A percentile compares a stretch with the other conserved stretches of the same genome.
Conservation (phyloP, 2,888 invertebrate species). For the Monochamus alternatus region DNA sequence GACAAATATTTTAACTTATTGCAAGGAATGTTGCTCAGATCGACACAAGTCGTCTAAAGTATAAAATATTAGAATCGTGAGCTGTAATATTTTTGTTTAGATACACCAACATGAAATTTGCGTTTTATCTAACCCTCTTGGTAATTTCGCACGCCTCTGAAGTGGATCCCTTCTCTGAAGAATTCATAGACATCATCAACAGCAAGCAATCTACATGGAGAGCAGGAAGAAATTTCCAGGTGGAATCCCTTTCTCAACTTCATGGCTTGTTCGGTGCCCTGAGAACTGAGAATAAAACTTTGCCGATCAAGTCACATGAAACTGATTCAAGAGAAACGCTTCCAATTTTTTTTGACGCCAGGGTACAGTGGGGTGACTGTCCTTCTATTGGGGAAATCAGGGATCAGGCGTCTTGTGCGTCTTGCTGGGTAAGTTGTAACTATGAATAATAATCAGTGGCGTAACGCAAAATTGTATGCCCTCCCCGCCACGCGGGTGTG, state of each 20-base stretch:
- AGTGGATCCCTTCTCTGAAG: conserved; percentile 49
- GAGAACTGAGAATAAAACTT: background rate
- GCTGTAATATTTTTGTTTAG: background rate
- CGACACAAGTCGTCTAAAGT: too few species aligned
- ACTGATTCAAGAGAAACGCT: conserved; percentile 62
- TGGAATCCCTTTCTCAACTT: conserved; percentile 65
- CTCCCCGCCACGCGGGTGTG: too few species aligned
- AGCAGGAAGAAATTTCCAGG: conserved; percentile 84
- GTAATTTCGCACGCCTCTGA: background rate
- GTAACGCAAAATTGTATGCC: too few species aligned
- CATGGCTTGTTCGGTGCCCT: conserved; percentile 36
- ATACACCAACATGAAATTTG: conserved; percentile 4
- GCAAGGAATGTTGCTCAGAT: too few species aligned
- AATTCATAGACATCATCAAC: conserved; percentile 73
- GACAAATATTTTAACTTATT: too few species aligned
- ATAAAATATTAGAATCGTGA: too few species aligned
- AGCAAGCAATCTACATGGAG: conserved; percentile 80
- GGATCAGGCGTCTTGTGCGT: conserved; percentile 91
- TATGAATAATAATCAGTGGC: too few species aligned
- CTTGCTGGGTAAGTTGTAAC: conserved; percentile 79
- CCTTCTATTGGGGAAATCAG: conserved; percentile 85
- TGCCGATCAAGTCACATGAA: background rate
- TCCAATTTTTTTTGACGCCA: conserved; percentile 85
- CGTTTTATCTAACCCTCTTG: background rate
- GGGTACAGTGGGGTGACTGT: conserved; percentile 85